Percentiles rank a stretch among this genome's conserved stretches.
These are phyloP conservation scores for Epirrita christyi DNA, from an alignment of 2,888 invertebrate species.

Conservation along the genomic window DNA sequence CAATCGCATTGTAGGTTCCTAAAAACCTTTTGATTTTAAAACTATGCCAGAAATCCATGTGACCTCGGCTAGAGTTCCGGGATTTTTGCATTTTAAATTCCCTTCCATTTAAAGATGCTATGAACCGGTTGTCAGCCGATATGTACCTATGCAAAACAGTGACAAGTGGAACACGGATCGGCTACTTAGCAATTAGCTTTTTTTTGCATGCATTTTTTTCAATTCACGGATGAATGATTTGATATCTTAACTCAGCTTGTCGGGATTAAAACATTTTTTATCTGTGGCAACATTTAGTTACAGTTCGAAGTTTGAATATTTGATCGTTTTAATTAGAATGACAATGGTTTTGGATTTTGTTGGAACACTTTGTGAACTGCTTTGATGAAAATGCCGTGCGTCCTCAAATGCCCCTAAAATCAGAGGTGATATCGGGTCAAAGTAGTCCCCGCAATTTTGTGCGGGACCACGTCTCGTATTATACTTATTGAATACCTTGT, in stretches of 20 bases:
- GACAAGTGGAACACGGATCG: slow-evolving; percentile 31
- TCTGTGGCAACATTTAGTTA: slow-evolving; percentile 32
- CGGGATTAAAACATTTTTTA: slow-evolving; percentile 31
- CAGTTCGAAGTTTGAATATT: slow-evolving; percentile 31
- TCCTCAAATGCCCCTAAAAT: no score
- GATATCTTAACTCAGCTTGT: slow-evolving; percentile 36
- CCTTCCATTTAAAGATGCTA: slow-evolving; percentile 7
- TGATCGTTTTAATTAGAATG: slow-evolving; percentile 28
- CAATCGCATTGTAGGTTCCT: background rate
- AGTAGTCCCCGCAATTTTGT: no score
- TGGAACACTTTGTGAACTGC: no score
- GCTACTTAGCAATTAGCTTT: slow-evolving; percentile 37
- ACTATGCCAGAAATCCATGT: slow-evolving; percentile 2
- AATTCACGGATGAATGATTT: slow-evolving; percentile 32
- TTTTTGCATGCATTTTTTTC: slow-evolving; percentile 30
- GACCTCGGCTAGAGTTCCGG: slow-evolving; percentile 6
- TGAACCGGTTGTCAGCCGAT: slow-evolving; percentile 19
- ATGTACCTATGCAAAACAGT: slow-evolving; percentile 15
- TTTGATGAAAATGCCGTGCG: no score
- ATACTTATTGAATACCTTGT: no score
- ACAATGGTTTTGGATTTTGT: slow-evolving; percentile 8
- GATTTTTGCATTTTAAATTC: slow-evolving; percentile 14
- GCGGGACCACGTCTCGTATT: no score
- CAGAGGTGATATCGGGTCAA: no score
- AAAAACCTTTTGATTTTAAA: slow-evolving; percentile 3